Conservation (phyloP, 2,113 vertebrate genomes). For the Clarias magur region DNA sequence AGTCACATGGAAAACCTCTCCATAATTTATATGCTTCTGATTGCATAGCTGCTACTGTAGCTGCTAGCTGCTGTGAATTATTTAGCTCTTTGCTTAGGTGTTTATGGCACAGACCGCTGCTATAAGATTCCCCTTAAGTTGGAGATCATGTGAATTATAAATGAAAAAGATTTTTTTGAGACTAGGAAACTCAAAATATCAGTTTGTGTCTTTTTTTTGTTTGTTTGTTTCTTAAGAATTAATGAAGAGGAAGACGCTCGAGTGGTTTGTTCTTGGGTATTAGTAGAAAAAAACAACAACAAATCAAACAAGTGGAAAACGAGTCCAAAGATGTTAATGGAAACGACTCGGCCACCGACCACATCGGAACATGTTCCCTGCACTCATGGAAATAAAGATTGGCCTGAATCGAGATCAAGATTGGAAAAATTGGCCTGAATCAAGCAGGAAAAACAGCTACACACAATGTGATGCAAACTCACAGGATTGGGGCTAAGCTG, state of each 20-base stretch:
- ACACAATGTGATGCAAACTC: too few relatives aligned
- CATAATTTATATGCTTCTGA: conserved; percentile 63
- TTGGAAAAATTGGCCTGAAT: too few relatives aligned
- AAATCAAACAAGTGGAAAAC: background rate
- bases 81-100: conserved; percentile 65
- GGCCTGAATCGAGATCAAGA: too few relatives aligned
- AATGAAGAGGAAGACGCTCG: background rate
- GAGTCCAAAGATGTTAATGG: background rate
- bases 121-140: conserved; percentile 42
- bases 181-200: background rate
- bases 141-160: background rate
- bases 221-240: too few relatives aligned
- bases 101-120: conserved; percentile 63
- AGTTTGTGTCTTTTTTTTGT: background rate
- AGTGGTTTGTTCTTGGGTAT: background rate
- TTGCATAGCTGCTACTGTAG: conserved; percentile 58
- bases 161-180: background rate
- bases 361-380: too few relatives aligned
- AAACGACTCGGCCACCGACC: background rate
- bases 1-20: conserved; percentile 67
- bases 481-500: too few relatives aligned
- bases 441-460: too few relatives aligned
- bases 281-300: background rate
- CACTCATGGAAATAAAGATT: too few relatives aligned
- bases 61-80: conserved; percentile 66